A percentile compares a stretch with the other conserved stretches of the same genome.
Evolutionary conservation across 2,113 vertebrate species (phyloP).

Genomic region (Origma solitaria): DNA sequence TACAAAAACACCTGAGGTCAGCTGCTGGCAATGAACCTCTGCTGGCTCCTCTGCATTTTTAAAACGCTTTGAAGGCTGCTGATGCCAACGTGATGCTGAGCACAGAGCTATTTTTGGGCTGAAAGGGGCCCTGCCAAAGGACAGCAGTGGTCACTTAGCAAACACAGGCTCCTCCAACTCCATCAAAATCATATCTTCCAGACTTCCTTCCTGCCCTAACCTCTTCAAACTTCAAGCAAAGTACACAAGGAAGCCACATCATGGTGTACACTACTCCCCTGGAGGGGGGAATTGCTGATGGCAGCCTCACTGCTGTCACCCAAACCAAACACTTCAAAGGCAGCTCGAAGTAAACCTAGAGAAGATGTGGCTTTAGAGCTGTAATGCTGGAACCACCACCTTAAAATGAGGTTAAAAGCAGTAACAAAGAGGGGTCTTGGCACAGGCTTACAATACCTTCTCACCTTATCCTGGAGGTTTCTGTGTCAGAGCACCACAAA

Average conservation of each 20-base stretch:
- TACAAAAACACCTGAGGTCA: not conserved
- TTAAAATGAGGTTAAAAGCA: not conserved
- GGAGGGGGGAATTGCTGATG: not conserved
- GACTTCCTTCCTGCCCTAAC: not conserved
- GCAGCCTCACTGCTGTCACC: not conserved
- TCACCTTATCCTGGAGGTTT: not conserved
- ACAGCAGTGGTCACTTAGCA: not conserved
- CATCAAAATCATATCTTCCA: not conserved
- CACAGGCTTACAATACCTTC: not conserved
- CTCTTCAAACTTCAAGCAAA: not conserved
- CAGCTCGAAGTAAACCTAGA: not conserved
- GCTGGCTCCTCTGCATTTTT: not conserved
- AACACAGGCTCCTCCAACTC: not conserved
- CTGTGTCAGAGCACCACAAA: not conserved
- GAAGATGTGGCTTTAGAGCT: not conserved
- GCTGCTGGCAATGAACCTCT: not conserved
- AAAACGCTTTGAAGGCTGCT: not conserved
- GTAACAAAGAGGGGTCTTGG: not conserved
- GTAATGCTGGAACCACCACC: not conserved
- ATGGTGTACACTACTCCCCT: fast-evolving
- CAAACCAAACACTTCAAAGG: not conserved
- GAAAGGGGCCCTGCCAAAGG: not conserved
- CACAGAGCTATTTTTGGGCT: not conserved
- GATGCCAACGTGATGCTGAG: not conserved
- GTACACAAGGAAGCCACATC: not conserved